Base-by-base conservation (phyloP, 2,797 vertebrate genomes). In the Neosilurus hyrtlii region DNA sequence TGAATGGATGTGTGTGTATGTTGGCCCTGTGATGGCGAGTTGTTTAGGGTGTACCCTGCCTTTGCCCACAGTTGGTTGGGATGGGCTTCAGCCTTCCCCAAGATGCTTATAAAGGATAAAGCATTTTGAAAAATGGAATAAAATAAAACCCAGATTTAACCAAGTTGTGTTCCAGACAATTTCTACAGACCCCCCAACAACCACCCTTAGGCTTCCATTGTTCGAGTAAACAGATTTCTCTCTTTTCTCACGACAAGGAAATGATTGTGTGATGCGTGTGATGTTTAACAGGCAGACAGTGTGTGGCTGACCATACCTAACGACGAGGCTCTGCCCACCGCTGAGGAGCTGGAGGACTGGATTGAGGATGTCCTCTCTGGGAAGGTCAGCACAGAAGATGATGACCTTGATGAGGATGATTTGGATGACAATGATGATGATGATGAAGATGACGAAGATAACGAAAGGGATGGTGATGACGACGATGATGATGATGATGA, bases 351-450 rank as follows among this genome's bases (percentile, higher is more conserved):
- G 90, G 97, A 99, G 90, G 96, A 99, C 89, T 99, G 98, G 98
- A 97, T 99, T 35, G 96, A 99, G 85, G 97, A 99, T 0, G 98
- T 99, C 51, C 94, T 99, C 86, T 98, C 97, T 0, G 97, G 98
- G 72, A 97, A 97, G 92, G 96, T 99, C 89, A 99, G 98, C 88
- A 99, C 97, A 0, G 98, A 99, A 88, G 97, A 99, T 0, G 97
- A 99, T 0, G 96, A 96, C 0, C 90, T 94, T 0, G 94, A 96
- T 0, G 93, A 93, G 0, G 91, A 93, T 0, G 94, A 94, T 0
- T 93, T 93, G 0, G 90, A 94, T 0, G 91, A 94, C 0, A 92
- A 93, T 0, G 91, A 93, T 0, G 85, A 93, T 0, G 89, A 92
- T 0, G 90, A 93, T 0, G 88, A 88, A 0, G 87, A 92, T 0